phyloP scores from a whole-genome alignment of 2,113 vertebrate species.

The Chloropsis cyanopogon region DNA sequence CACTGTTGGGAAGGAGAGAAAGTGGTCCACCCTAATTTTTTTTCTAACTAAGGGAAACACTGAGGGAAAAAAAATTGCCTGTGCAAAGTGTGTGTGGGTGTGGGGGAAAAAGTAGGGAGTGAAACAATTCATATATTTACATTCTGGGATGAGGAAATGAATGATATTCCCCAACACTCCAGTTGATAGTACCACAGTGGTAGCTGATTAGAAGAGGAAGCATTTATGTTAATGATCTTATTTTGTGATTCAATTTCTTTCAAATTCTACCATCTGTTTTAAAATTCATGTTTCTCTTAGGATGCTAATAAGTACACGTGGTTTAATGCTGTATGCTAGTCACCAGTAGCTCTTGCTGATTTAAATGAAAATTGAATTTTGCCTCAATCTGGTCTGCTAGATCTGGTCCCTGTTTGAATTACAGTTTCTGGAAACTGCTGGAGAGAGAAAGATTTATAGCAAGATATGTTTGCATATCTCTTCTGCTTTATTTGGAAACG shows the following conservation, averaged over 20 bases:
- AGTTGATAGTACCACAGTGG: constrained; percentile 16
- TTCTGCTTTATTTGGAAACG: constrained; percentile 5
- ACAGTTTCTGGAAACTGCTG: background rate
- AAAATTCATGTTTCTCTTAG: constrained; percentile 24
- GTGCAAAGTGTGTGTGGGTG: background rate
- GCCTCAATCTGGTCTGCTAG: background rate
- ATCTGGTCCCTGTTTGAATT: background rate
- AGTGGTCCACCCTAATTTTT: background rate
- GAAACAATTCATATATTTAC: background rate
- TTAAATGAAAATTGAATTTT: constrained; percentile 29
- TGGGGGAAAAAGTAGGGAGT: accelerated
- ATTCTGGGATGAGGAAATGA: constrained; percentile 14
- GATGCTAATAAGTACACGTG: background rate
- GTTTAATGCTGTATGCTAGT: background rate
- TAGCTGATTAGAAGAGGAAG: constrained; percentile 58
- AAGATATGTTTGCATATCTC: background rate
- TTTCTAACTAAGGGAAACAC: background rate
- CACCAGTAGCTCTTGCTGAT: background rate
- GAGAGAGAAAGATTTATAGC: background rate
- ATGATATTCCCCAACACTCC: background rate
- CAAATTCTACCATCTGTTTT: constrained; percentile 50
- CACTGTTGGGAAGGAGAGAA: background rate
- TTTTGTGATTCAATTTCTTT: constrained; percentile 57
- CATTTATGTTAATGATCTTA: constrained; percentile 44
- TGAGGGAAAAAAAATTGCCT: background rate